A percentile compares a stretch with the other conserved stretches of the same genome.
Evolutionary conservation across 2,113 vertebrate genomes (phyloP).

Genomic region (Eclectus roratus): DNA sequence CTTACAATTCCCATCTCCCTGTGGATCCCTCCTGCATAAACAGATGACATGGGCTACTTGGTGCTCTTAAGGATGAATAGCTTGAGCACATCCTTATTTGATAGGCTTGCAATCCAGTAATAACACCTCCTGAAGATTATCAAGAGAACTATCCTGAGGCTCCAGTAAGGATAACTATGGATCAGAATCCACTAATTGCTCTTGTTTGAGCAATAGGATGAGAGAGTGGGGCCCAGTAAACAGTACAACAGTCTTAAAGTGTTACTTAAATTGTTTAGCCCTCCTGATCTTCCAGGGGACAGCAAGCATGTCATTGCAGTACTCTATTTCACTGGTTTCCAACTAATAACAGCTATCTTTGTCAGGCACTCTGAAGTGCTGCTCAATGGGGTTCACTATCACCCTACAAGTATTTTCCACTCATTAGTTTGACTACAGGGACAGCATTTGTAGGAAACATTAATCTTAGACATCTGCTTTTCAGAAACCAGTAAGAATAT

Average conservation of each 20-base stretch:
- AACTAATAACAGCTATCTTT: neutral
- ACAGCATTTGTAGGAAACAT: neutral
- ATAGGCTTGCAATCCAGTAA: neutral
- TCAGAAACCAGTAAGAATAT: neutral
- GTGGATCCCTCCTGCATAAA: neutral
- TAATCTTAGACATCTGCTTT: neutral
- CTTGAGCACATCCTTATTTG: neutral
- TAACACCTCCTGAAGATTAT: neutral
- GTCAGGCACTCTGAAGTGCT: neutral
- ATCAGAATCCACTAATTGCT: neutral
- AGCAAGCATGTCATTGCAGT: neutral
- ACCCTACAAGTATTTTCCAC: neutral
- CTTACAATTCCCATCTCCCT: neutral
- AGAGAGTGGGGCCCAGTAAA: neutral
- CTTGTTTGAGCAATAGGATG: neutral
- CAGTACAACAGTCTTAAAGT: neutral
- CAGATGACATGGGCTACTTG: neutral
- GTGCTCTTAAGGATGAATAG: neutral
- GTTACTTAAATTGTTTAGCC: neutral
- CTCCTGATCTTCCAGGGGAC: neutral
- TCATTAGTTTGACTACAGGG: neutral
- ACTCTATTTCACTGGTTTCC: neutral
- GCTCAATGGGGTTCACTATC: neutral
- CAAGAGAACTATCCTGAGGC: neutral
- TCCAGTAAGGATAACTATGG: neutral